Evolutionary conservation across 53 echinoderm and acorn worm genomes (phyloP), one percentile per base, ranked within the genome.

Genomic region (Pentamera pediparva): DNA sequence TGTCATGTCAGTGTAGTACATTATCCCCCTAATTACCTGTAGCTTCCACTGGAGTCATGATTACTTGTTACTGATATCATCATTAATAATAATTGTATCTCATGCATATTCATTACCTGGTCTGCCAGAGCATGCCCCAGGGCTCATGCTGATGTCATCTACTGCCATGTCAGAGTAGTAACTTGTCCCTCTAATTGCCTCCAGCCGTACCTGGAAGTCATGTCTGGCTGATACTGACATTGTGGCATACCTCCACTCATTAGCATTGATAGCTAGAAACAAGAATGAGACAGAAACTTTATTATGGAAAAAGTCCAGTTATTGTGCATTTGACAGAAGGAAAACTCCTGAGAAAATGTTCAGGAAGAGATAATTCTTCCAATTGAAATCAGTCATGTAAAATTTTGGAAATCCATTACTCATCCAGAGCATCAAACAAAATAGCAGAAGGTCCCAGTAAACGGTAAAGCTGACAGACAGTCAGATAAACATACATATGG

Each of bases 161-260:
- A 94, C 56, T 6, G 94, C 89, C 8, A 94, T 90, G 37, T 94
- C 94, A 12, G 89, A n/a, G n/a, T n/a, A n/a, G n/a, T n/a, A 67
- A 36, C 70, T 11, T 15, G 59, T 63, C 3, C 76, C 87, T 31
- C 72, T 54, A 0, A 84, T 50, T 32, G 81, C 94, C 75, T 94
- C 88, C 17, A 96, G 52, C 26, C 84, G 39, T 18, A 95, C 43
- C 83, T 90, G 75, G 61, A 87, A 94, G 40, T 65, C 67, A 55
- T 94, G 84, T 28, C 87, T 45, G 17, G 82, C 90, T 34, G 82
- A 64, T 28, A 94, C 80, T 5, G 84, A 82, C 37, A 89, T 61
- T 30, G 89, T 81, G 31, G 82, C 70, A 52, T 59, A 85, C 47
- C 89, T 87, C 94, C 94, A 94, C 33, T 81, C 79, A 74, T 86